Percentiles rank a stretch among this genome's conserved stretches.
phyloP scores from a whole-genome alignment of 2,888 invertebrate species.

The Ochropleura plecta region DNA sequence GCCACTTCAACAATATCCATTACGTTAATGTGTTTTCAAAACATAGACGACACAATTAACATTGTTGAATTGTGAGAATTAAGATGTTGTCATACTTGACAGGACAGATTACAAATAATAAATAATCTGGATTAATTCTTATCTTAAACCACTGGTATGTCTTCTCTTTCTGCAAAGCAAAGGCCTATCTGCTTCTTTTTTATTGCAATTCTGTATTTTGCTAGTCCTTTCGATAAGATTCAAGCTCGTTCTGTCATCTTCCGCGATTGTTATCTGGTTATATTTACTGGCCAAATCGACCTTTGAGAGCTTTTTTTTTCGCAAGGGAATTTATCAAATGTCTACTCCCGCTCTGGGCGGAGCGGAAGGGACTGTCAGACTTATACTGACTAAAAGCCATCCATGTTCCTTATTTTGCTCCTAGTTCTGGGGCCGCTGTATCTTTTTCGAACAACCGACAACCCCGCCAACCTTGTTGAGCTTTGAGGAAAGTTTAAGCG shows the following conservation, averaged over 20 bases:
- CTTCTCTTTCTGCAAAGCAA: not conserved
- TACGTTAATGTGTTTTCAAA: constrained; percentile 11
- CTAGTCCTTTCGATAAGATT: not conserved
- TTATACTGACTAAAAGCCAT: too few relatives aligned
- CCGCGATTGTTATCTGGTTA: not conserved
- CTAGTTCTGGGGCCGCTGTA: too few relatives aligned
- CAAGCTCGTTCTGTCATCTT: not conserved
- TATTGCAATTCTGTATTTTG: not conserved
- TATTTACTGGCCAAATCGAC: not conserved
- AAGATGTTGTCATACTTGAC: not conserved
- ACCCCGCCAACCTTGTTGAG: too few relatives aligned
- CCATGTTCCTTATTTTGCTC: too few relatives aligned
- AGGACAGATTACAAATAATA: not conserved
- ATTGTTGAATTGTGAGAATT: not conserved
- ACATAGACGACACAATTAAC: constrained; percentile 3
- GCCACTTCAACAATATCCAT: constrained; percentile 29
- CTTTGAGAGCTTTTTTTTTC: too few relatives aligned
- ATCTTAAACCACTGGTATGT: not conserved
- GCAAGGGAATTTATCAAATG: too few relatives aligned
- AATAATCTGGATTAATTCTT: not conserved
- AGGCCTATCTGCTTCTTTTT: not conserved
- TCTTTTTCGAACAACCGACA: too few relatives aligned
- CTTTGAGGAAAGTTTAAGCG: not conserved
- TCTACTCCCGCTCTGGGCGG: too few relatives aligned
- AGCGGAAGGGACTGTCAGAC: too few relatives aligned